A percentile compares a stretch with the other conserved stretches of the same genome.
Evolutionary conservation across 1,140 invertebrate species (phyloP).

Genomic region (Drosophila repletoides): DNA sequence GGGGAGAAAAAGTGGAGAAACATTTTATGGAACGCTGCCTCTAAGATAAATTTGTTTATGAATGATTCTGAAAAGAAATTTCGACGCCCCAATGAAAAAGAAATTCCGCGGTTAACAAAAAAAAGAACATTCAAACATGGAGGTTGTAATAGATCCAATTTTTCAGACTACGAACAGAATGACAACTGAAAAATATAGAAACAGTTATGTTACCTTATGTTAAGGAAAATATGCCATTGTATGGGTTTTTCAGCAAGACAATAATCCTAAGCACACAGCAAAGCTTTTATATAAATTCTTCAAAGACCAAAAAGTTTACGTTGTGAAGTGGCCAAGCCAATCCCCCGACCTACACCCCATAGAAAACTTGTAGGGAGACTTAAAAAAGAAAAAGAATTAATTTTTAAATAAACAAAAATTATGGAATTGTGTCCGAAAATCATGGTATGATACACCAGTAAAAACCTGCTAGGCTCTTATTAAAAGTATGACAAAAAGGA

Average conservation of each 20-base stretch:
- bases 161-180: neutral
- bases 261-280: neutral
- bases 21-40: constrained; percentile 3
- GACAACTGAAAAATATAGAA: neutral
- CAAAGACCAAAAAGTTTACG: constrained; percentile 1
- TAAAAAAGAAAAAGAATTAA: constrained; percentile 5
- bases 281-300: constrained; percentile 1
- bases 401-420: too few relatives aligned
- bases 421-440: too few relatives aligned
- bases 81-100: neutral
- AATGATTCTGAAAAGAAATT: constrained; percentile 3
- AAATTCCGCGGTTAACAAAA: neutral
- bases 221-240: too few relatives aligned
- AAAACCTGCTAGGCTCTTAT: too few relatives aligned
- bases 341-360: neutral
- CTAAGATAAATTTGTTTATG: constrained; percentile 4
- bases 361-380: constrained; percentile 6
- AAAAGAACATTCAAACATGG: constrained; percentile 3
- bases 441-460: too few relatives aligned
- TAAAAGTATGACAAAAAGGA: too few relatives aligned
- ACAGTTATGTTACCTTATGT: neutral
- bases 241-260: constrained; percentile 2
- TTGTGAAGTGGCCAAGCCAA: neutral
- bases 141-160: constrained; percentile 7
- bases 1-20: neutral